These are phyloP conservation scores for Silurus meridionalis DNA, from an alignment of 2,113 vertebrate species.

Conservation along the genomic window DNA sequence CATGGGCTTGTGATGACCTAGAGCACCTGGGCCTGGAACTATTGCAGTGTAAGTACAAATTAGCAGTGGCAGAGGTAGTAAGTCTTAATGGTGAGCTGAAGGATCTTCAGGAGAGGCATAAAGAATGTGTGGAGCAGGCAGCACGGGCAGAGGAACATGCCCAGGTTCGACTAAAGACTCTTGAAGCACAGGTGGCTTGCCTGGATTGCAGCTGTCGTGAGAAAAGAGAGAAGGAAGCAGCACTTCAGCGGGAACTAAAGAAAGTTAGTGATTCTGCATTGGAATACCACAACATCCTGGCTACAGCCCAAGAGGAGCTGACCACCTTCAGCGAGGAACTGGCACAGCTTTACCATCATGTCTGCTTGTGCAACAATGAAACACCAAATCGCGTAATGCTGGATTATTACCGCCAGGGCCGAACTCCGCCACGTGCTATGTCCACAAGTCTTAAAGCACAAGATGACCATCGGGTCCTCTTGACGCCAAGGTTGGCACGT, in stretches of 20 bases:
- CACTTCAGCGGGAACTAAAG: conserved; percentile 83
- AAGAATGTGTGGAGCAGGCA: conserved; percentile 77
- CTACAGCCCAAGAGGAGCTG: conserved; percentile 89
- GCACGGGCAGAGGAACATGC: conserved; percentile 77
- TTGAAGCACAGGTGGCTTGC: conserved; percentile 79
- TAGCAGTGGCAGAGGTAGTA: conserved; percentile 92
- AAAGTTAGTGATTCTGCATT: conserved; percentile 74
- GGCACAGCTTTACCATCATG: conserved; percentile 95
- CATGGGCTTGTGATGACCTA: conserved; percentile 59
- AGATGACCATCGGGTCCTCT: conserved; percentile 88
- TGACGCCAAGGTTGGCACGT: conserved; percentile 87
- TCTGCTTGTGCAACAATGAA: conserved; percentile 97
- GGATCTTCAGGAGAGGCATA: conserved; percentile 84
- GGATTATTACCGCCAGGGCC: conserved; percentile 94
- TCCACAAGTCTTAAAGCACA: conserved; percentile 77
- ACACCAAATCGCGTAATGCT: conserved; percentile 95
- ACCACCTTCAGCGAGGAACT: conserved; percentile 93
- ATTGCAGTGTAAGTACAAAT: conserved; percentile 93
- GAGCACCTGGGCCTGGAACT: conserved; percentile 88
- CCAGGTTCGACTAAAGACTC: conserved; percentile 76
- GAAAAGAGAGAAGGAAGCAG: conserved; percentile 78
- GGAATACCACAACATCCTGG: conserved; percentile 85
- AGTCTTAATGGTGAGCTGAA: conserved; percentile 93
- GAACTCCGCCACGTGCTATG: conserved; percentile 81
- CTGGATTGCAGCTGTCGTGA: conserved; percentile 83